Base-by-base conservation (phyloP, 2,797 vertebrate genomes). In the Gallinago solitaria region DNA sequence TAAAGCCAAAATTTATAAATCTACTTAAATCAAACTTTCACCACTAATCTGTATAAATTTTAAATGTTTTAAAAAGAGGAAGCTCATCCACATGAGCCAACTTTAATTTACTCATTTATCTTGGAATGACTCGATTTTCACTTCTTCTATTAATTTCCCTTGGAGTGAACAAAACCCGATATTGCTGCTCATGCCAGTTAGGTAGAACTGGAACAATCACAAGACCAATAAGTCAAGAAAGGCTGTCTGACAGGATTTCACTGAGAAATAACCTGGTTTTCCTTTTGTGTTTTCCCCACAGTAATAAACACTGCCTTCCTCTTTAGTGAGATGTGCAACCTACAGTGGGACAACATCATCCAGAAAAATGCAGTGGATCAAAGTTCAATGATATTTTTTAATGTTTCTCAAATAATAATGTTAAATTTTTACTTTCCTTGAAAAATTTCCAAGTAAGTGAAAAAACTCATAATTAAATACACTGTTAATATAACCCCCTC, bases 381-480 rank as follows among this genome's bases (percentile, higher is more conserved):
- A 33, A 93, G 14, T 53, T 80, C 41, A 85, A 25, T 27, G 20
- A 41, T 27, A 41, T 41, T 94, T 84, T 68, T 4, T 8, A 77
- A 27, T 25, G 37, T 83, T 83, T 94, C 64, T 21, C 18, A 83
- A 89, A 41, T 47, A 95, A 95, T 54, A 86, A 81, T 57, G 15
- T n/a, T 86, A 53, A 50, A 35, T 84, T 77, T 70, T 88, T 21
- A 47, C 60, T 82, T 94, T 91, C 37, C 69, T 69, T 69, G 43
- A 95, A 92, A 65, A 88, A 78, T 43, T 67, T 41, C 43, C 90
- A 50, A 20, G 53, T 64, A 95, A 56, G 9, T 50, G 4, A 91
- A 90, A 92, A 84, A 65, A n/a, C 6, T 30, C 16, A 70, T 65
- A 83, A 95, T 96, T 73, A 92, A 85, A 85, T 43, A 89, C 70